Conservation (phyloP, 1,140 invertebrate species). For the Drosophila bipectinata region DNA sequence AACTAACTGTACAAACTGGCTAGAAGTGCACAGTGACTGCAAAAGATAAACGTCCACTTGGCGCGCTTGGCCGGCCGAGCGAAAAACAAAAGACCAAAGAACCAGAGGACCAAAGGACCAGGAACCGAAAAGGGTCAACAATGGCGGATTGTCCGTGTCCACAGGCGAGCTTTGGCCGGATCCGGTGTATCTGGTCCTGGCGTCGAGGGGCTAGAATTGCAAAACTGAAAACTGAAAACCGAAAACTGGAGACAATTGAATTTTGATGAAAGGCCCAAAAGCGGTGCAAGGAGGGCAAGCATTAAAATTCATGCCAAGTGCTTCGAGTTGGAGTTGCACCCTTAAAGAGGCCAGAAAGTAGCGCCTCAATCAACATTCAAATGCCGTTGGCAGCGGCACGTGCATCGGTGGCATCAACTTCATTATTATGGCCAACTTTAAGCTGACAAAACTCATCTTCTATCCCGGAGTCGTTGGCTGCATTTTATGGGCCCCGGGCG, state of each 20-base stretch:
- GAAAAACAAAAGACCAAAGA: constrained; percentile 63
- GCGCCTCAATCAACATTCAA: constrained; percentile 60
- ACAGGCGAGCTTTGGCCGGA: constrained; percentile 13
- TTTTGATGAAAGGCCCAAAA: constrained; percentile 70
- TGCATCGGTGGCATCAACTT: constrained; percentile 40
- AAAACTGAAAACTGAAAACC: constrained; percentile 11
- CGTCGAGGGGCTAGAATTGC: constrained; percentile 48
- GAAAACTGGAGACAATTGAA: constrained; percentile 73
- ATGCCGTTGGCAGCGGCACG: constrained; percentile 37
- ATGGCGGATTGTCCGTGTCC: constrained; percentile 51
- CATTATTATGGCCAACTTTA: constrained; percentile 72
- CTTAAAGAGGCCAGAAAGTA: constrained; percentile 15
- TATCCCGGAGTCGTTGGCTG: constrained; percentile 24
- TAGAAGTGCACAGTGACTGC: constrained; percentile 71
- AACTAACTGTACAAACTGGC: constrained; percentile 1
- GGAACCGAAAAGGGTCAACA: constrained; percentile 76
- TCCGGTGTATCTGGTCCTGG: constrained; percentile 36
- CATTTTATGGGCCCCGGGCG: constrained; percentile 55
- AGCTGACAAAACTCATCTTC: constrained; percentile 69
- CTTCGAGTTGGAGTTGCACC: constrained; percentile 12
- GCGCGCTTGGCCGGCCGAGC: constrained; percentile 68
- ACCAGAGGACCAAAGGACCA: constrained; percentile 49
- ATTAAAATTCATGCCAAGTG: constrained; percentile 65
- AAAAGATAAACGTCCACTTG: constrained; percentile 82
- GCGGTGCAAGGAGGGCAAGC: constrained; percentile 4